These are phyloP conservation scores for Campodea augens DNA, from an alignment of 1,140 invertebrate species.

Conservation along the genomic window DNA sequence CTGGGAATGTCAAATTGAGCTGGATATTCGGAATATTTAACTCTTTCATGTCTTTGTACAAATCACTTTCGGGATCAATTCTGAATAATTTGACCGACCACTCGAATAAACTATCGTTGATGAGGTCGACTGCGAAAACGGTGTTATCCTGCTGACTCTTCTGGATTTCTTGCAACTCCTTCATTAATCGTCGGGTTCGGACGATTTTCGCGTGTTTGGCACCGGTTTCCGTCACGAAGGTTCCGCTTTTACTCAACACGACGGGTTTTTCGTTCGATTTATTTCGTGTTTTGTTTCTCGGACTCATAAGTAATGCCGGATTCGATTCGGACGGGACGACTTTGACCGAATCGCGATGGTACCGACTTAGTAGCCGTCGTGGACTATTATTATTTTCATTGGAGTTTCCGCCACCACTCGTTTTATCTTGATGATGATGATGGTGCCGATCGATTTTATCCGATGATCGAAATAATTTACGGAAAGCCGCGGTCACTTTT, in stretches of 20 bases:
- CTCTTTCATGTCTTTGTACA: constrained; percentile 53
- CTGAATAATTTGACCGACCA: constrained; percentile 78
- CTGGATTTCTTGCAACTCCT: constrained; percentile 74
- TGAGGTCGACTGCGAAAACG: constrained; percentile 71
- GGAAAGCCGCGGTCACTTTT: constrained; percentile 48
- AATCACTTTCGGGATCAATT: constrained; percentile 54
- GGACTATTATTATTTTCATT: constrained; percentile 25
- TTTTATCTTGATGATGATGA: constrained; percentile 23
- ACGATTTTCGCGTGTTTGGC: constrained; percentile 31
- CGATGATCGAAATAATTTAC: constrained; percentile 48
- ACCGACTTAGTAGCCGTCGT: constrained; percentile 30
- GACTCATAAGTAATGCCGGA: constrained; percentile 16
- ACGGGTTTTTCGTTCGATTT: constrained; percentile 18
- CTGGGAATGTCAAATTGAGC: constrained; percentile 63
- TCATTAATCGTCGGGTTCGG: constrained; percentile 67
- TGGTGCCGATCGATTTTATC: constrained; percentile 29
- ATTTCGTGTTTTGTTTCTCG: constrained; percentile 31
- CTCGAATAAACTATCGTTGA: constrained; percentile 84
- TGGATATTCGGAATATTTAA: constrained; percentile 53
- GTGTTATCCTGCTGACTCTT: constrained; percentile 34
- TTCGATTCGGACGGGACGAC: constrained; percentile 32
- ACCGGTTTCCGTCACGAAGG: constrained; percentile 12
- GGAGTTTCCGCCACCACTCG: constrained; percentile 17
- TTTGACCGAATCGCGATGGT: constrained; percentile 30
- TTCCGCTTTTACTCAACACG: constrained; percentile 17